These are phyloP conservation scores for Drosophila erecta DNA, from an alignment of 1,140 invertebrate species.

Conservation along the genomic window DNA sequence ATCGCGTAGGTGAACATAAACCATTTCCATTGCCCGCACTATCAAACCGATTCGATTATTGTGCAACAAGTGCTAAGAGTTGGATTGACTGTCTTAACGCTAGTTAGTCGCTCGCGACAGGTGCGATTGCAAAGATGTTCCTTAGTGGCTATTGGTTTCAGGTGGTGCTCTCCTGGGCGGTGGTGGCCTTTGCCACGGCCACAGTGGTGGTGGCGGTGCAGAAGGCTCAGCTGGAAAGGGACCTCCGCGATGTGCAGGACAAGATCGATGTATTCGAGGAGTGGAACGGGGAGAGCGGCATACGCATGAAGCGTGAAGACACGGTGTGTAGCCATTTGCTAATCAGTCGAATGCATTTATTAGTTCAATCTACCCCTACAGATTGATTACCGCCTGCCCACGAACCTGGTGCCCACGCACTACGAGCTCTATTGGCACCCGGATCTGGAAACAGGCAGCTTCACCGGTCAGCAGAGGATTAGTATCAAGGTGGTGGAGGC, in stretches of 20 bases:
- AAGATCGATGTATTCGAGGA: slow-evolving; percentile 56
- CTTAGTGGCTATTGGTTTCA: slow-evolving; percentile 32
- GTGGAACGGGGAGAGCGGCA: background rate
- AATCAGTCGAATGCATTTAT: background rate
- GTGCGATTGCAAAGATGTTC: slow-evolving; percentile 58
- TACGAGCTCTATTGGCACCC: slow-evolving; percentile 93
- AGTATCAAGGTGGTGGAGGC: slow-evolving; percentile 86
- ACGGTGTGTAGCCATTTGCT: slow-evolving; percentile 17
- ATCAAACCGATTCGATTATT: slow-evolving; percentile 33
- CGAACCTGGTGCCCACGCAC: slow-evolving; percentile 88
- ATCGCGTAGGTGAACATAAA: slow-evolving; percentile 39
- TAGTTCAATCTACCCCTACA: slow-evolving; percentile 11
- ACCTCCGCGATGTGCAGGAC: slow-evolving; percentile 54
- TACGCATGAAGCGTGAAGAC: slow-evolving; percentile 19
- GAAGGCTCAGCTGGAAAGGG: slow-evolving; percentile 41
- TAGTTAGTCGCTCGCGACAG: slow-evolving; percentile 52
- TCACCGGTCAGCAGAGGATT: slow-evolving; percentile 90
- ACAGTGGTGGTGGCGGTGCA: slow-evolving; percentile 82
- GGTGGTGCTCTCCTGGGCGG: slow-evolving; percentile 44
- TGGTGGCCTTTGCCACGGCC: slow-evolving; percentile 81
- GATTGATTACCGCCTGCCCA: slow-evolving; percentile 87
- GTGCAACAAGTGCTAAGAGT: slow-evolving; percentile 12
- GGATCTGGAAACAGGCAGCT: slow-evolving; percentile 88
- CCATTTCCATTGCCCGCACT: slow-evolving; percentile 30
- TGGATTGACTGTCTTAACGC: slow-evolving; percentile 3